Conservation (phyloP, 2,888 invertebrate genomes). For the Bursaphelenchus okinawaensis region DNA sequence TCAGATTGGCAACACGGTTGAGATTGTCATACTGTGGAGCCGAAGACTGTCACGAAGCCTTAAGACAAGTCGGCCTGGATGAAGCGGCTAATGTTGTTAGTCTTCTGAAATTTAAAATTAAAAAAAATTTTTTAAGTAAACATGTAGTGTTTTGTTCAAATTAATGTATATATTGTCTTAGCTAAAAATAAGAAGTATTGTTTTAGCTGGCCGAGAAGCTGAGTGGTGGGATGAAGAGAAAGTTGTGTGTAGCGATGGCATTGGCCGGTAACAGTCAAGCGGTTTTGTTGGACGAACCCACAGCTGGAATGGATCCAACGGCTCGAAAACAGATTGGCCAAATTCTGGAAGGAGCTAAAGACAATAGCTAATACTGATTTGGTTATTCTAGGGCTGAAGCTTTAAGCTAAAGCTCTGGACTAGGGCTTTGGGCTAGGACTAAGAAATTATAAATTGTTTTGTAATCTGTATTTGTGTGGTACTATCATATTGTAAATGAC, state of each 20-base stretch:
- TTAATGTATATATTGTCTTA: too few relatives aligned
- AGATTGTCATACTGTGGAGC: neutral
- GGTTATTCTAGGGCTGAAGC: too few relatives aligned
- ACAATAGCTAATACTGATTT: conserved; percentile 27
- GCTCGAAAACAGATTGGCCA: conserved; percentile 31
- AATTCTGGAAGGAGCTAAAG: conserved; percentile 32
- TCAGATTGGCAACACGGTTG: conserved; percentile 59
- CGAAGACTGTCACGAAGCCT: conserved; percentile 58
- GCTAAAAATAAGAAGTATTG: too few relatives aligned
- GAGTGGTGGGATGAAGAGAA: conserved; percentile 73
- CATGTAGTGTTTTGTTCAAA: too few relatives aligned
- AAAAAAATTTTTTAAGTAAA: too few relatives aligned
- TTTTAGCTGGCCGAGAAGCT: conserved; percentile 32
- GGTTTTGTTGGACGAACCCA: conserved; percentile 56
- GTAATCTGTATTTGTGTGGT: too few relatives aligned
- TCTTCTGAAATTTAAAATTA: too few relatives aligned
- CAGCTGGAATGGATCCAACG: conserved; percentile 39
- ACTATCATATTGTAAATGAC: too few relatives aligned
- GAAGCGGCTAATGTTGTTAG: neutral
- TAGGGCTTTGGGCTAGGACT: too few relatives aligned
- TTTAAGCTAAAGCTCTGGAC: too few relatives aligned
- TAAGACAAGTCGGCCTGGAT: conserved; percentile 59
- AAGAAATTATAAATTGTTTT: too few relatives aligned
- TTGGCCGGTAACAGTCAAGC: conserved; percentile 70
- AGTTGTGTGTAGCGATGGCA: conserved; percentile 79